Evolutionary conservation across 2,888 invertebrate genomes (phyloP).

Genomic region (Napeogenes inachia): DNA sequence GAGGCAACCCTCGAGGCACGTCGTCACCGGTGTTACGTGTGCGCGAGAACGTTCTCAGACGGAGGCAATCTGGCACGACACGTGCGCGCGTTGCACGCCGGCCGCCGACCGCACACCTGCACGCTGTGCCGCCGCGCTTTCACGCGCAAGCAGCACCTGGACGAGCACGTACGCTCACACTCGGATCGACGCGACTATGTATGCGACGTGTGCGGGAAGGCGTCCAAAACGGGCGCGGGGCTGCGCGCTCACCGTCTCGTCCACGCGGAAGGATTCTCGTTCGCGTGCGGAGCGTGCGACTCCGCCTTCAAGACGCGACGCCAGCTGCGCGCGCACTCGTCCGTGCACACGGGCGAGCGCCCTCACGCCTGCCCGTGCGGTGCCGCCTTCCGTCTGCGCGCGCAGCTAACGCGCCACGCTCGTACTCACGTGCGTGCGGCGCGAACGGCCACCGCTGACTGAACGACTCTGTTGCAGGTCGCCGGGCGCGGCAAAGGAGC

Average conservation of each 20-base stretch:
- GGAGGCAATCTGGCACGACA: constrained; percentile 73
- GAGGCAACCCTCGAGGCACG: constrained; percentile 65
- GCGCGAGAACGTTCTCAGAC: constrained; percentile 71
- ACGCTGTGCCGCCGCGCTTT: constrained; percentile 66
- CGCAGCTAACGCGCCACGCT: constrained; percentile 46
- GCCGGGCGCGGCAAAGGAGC: constrained; percentile 7
- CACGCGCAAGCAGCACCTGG: constrained; percentile 64
- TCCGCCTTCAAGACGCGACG: constrained; percentile 73
- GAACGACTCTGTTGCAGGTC: constrained; percentile 47
- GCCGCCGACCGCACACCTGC: constrained; percentile 69
- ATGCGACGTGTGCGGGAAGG: constrained; percentile 75
- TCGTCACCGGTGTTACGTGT: constrained; percentile 69
- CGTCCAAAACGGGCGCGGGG: constrained; percentile 72
- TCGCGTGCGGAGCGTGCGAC: constrained; percentile 70
- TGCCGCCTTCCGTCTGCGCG: constrained; percentile 64
- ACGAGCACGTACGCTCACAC: constrained; percentile 73
- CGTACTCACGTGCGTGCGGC: constrained; percentile 32
- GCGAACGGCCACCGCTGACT: constrained; percentile 17
- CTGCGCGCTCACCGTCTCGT: constrained; percentile 66
- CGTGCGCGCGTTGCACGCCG: constrained; percentile 64
- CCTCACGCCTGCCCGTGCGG: constrained; percentile 75
- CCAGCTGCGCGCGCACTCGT: constrained; percentile 73
- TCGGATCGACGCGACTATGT: constrained; percentile 60
- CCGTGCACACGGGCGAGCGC: constrained; percentile 76
- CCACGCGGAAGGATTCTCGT: constrained; percentile 54